Evolutionary conservation across 2,113 vertebrate species (phyloP).

Genomic region (Chroicocephalus ridibundus): DNA sequence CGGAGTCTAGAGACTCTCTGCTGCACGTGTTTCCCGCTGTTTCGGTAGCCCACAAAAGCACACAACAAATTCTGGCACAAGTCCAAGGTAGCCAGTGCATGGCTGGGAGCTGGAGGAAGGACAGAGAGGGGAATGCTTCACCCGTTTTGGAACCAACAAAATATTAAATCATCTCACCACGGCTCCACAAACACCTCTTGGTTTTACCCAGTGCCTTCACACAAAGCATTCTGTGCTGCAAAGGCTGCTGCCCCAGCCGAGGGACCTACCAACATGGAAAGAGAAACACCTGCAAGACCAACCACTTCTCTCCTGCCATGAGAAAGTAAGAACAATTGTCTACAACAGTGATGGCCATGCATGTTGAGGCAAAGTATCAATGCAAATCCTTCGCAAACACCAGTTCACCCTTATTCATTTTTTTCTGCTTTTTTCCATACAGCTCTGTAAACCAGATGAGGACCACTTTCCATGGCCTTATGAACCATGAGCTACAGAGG

Average conservation of each 20-base stretch:
- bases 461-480: neutral
- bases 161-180: neutral
- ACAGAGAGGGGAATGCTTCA: neutral
- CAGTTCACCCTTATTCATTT: neutral
- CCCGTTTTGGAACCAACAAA: neutral
- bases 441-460: neutral
- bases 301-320: neutral
- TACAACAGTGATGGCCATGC: neutral
- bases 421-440: neutral
- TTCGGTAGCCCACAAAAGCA: neutral
- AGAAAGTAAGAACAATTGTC: neutral
- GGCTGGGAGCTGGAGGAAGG: neutral
- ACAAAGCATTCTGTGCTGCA: neutral
- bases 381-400: neutral
- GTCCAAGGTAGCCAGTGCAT: neutral
- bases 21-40: fast-evolving
- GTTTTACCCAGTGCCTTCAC: neutral
- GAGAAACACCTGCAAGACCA: neutral
- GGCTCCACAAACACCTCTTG: fast-evolving
- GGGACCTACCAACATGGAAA: neutral
- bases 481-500: neutral
- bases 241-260: neutral
- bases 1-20: neutral
- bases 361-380: neutral
- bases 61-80: neutral